Conservation (phyloP, 2,888 invertebrate species). For the Yponomeuta evonymella region DNA sequence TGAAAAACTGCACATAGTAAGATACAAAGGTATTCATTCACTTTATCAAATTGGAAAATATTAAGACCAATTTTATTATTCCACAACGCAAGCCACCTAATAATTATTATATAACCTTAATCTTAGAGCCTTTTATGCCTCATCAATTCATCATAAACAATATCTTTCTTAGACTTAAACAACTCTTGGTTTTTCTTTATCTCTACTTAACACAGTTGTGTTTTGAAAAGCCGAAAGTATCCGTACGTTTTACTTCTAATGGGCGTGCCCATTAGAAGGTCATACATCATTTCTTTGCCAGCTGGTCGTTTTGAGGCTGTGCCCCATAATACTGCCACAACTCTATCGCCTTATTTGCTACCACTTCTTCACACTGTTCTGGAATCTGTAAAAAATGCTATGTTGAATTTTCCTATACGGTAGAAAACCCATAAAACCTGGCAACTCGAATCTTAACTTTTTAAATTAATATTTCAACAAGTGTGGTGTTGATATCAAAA, state of each 20-base stretch:
- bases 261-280: conserved; percentile 71
- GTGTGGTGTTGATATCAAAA: neutral
- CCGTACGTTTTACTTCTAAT: conserved; percentile 56
- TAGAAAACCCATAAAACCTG: neutral
- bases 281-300: conserved; percentile 73
- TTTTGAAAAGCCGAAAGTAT: neutral
- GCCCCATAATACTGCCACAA: conserved; percentile 89
- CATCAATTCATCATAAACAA: neutral
- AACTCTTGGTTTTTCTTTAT: neutral
- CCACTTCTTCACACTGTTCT: conserved; percentile 87
- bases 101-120: neutral
- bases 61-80: neutral
- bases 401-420: neutral
- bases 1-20: neutral
- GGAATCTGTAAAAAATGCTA: conserved; percentile 73
- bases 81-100: neutral
- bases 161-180: neutral
- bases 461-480: neutral
- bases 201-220: neutral
- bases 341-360: conserved; percentile 90
- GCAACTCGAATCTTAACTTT: neutral
- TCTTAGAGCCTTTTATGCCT: neutral
- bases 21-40: neutral
- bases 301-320: conserved; percentile 61
- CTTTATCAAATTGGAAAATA: neutral